These are phyloP conservation scores for Microtus ochrogaster DNA, from an alignment of 2,113 vertebrate genomes.

Conservation along the genomic window DNA sequence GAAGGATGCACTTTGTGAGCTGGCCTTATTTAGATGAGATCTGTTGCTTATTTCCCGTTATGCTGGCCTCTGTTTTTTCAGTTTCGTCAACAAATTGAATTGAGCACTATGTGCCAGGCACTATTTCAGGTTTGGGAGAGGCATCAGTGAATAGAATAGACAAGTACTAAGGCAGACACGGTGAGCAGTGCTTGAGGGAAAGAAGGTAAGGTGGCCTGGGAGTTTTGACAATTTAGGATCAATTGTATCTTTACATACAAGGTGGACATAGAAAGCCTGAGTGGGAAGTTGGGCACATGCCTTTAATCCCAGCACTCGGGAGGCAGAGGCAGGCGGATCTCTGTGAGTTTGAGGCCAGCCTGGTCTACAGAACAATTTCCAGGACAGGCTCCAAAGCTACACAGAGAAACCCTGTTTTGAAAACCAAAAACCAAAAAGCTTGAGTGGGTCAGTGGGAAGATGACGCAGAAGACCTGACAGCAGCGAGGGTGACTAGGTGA, in stretches of 20 bases:
- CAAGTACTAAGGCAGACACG: not conserved
- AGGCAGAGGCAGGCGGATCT: no score
- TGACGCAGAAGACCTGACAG: not conserved
- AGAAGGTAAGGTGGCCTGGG: not conserved
- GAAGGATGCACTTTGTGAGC: not conserved
- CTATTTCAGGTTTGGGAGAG: not conserved
- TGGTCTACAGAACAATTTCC: no score
- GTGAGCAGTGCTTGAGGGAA: not conserved
- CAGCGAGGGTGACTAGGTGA: not conserved
- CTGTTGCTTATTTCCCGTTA: conserved; percentile 5
- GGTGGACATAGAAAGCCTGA: not conserved
- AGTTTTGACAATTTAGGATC: not conserved
- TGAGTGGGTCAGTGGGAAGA: not conserved
- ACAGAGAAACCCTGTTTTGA: no score
- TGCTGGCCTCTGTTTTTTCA: conserved; percentile 50
- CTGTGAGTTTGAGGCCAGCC: no score
- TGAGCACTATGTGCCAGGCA: not conserved
- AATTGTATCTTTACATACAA: not conserved
- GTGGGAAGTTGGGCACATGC: not conserved
- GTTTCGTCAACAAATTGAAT: conserved; percentile 18
- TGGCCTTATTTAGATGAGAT: conserved; percentile 1
- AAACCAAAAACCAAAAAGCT: no score
- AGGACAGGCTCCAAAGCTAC: no score
- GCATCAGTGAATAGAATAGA: conserved; percentile 32
- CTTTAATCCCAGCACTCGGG: no score